Base-by-base conservation (phyloP, 2,888 invertebrate genomes). In the Acanthococcus lagerstroemiae region DNA sequence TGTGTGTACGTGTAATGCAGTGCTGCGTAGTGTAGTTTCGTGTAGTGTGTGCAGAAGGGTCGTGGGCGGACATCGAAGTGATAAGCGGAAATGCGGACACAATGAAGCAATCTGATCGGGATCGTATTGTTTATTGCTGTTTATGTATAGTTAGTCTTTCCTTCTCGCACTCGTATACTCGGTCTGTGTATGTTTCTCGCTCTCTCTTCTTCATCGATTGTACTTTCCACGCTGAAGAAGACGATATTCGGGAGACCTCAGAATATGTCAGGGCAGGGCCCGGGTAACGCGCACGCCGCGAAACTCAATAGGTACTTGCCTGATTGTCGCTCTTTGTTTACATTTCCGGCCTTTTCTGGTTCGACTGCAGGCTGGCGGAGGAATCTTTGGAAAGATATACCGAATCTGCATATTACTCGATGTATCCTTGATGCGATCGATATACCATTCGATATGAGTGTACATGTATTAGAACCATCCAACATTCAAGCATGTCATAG, bases 311-410 rank as follows among this genome's bases (percentile, higher is more conserved):
- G 63, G 63, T 63, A 63, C 63, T 63, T 63, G 30, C 48, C 54
- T 63, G 63, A 63, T 63, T 63, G 63, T 63, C 52, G 17, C 37
- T 52, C 63, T 63, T 63, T 63, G 63, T 63, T 63, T 63, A 54
- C 52, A 50, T 63, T 63, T 63, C 63, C 63, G 63, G 63, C 24
- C 52, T 52, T 24, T 37, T 37, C 37, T 37, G 12, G n/a, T 37
- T n/a, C n/a, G n/a, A n/a, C n/a, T n/a, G n/a, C n/a, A n/a, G n/a
- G n/a, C n/a, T n/a, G n/a, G n/a, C n/a, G n/a, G n/a, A n/a, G n/a
- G n/a, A n/a, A n/a, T n/a, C n/a, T n/a, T n/a, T n/a, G n/a, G n/a
- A n/a, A n/a, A n/a, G n/a, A n/a, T n/a, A n/a, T n/a, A n/a, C n/a
- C n/a, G n/a, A n/a, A n/a, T n/a, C n/a, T n/a, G n/a, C n/a, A n/a